These are phyloP conservation scores for Callorhinus ursinus DNA, from an alignment of 2,113 vertebrate species.

Conservation along the genomic window DNA sequence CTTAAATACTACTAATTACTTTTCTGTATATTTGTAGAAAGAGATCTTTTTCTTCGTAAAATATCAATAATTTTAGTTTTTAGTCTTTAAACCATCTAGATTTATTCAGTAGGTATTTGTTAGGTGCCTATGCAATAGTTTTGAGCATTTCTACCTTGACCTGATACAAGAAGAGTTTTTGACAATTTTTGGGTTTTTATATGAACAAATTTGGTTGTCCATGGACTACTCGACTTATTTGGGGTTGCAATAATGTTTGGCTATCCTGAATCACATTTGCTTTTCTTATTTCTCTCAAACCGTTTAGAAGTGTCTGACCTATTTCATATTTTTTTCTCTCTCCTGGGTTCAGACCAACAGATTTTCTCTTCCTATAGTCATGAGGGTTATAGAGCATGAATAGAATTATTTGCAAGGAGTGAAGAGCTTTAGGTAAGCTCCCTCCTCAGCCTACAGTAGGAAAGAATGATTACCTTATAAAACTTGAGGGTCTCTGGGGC, in stretches of 20 bases:
- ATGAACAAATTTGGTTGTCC: neutral
- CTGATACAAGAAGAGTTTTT: neutral
- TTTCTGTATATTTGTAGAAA: neutral
- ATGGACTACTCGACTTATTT: neutral
- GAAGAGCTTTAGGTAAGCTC: neutral
- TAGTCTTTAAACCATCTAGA: neutral
- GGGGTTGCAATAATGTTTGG: neutral
- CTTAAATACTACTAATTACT: neutral
- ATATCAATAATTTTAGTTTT: neutral
- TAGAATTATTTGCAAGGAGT: neutral
- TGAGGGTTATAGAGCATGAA: neutral
- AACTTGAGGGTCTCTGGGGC: neutral
- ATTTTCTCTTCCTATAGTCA: neutral
- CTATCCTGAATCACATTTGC: neutral
- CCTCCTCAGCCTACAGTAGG: neutral
- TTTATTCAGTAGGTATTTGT: neutral
- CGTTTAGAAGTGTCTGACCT: neutral
- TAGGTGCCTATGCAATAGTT: neutral
- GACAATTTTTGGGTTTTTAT: neutral
- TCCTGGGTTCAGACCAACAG: neutral
- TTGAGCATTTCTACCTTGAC: neutral
- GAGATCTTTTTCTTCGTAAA: neutral
- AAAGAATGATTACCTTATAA: neutral
- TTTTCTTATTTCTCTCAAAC: neutral
- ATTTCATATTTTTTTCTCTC: neutral